These are phyloP conservation scores for Mirza zaza DNA, from an alignment of 2,113 vertebrate genomes.

Conservation along the genomic window DNA sequence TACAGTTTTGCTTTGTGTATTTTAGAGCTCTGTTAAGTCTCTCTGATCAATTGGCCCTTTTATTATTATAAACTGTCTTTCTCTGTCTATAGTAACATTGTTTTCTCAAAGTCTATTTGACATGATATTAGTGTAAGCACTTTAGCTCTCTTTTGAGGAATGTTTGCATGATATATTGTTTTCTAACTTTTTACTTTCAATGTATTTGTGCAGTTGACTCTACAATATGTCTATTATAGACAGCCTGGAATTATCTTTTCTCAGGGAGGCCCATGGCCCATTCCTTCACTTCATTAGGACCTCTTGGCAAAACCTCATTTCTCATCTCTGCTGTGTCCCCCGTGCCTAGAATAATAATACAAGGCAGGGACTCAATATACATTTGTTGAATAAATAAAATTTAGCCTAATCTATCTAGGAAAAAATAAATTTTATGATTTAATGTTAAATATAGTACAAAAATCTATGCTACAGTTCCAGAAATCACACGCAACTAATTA, in stretches of 20 bases:
- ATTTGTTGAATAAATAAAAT: conserved; percentile 40
- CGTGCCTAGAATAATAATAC: background rate
- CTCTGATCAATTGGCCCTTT: background rate
- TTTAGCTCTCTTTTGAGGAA: background rate
- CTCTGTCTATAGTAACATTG: background rate
- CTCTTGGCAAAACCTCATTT: background rate
- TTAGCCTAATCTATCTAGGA: background rate
- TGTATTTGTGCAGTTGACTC: background rate
- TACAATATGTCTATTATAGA: background rate
- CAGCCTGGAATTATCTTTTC: background rate
- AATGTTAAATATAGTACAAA: background rate
- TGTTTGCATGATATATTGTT: background rate
- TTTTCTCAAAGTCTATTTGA: background rate
- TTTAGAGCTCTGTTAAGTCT: background rate
- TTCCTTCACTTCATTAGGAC: background rate
- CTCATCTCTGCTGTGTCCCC: background rate
- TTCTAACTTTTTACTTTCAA: background rate
- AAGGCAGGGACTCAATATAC: background rate
- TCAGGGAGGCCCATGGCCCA: background rate
- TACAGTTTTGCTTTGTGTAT: background rate
- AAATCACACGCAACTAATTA: background rate
- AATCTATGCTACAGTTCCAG: background rate
- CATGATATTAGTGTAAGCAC: background rate
- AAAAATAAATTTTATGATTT: background rate
- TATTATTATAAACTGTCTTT: background rate